Conservation (phyloP, 1,140 invertebrate species). For the Cydia amplana region DNA sequence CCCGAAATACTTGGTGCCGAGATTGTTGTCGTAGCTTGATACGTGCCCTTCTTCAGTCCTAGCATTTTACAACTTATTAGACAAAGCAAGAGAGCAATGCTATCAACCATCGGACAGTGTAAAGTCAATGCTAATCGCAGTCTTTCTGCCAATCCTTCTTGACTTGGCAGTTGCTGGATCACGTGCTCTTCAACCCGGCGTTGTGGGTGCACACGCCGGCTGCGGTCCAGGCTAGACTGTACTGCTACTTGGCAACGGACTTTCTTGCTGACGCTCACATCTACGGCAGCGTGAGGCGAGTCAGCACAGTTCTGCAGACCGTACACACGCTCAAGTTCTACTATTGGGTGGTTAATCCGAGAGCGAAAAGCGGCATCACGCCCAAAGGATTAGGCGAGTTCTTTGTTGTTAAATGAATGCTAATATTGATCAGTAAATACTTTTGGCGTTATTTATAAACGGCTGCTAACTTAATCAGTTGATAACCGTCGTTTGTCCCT, state of each 20-base stretch:
- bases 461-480: no score
- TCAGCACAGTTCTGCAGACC: constrained; percentile 98
- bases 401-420: constrained; percentile 10
- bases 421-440: constrained; percentile 1
- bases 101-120: constrained; percentile 73
- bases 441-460: no score
- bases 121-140: constrained; percentile 71
- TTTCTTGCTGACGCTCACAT: constrained; percentile 98
- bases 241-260: constrained; percentile 98
- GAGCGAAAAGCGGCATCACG: constrained; percentile 95
- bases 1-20: neutral
- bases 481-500: no score
- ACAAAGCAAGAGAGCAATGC: constrained; percentile 67
- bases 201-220: constrained; percentile 99
- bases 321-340: constrained; percentile 99
- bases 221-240: constrained; percentile 96
- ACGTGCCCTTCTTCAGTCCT: constrained; percentile 20
- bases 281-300: constrained; percentile 96
- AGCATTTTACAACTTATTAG: neutral
- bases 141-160: constrained; percentile 75
- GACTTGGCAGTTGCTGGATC: constrained; percentile 97
- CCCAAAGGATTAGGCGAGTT: constrained; percentile 95
- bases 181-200: constrained; percentile 99
- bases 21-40: constrained; percentile 18
- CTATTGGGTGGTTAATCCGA: constrained; percentile 98